phyloP scores from a whole-genome alignment of 2,113 vertebrate species.

The Ahaetulla prasina region DNA sequence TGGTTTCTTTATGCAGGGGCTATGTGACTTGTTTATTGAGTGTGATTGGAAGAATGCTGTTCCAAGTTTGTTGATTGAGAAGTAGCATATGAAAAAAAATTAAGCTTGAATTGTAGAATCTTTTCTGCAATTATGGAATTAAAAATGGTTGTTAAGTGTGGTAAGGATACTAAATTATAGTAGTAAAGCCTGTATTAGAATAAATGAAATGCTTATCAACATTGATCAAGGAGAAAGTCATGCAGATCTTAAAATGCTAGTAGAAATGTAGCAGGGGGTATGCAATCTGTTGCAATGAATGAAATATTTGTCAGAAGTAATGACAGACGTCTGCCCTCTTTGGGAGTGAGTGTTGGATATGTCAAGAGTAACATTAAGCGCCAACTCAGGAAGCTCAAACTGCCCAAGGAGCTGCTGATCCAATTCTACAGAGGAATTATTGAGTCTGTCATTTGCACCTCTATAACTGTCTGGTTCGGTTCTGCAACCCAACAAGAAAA shows the following conservation, averaged over 20 bases:
- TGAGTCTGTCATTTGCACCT: too few relatives aligned
- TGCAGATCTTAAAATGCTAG: not conserved
- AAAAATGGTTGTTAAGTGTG: not conserved
- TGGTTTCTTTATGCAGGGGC: not conserved
- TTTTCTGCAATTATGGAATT: not conserved
- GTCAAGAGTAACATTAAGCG: not conserved
- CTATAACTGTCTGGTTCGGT: too few relatives aligned
- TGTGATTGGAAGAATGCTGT: not conserved
- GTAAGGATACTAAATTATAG: not conserved
- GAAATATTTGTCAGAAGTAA: not conserved
- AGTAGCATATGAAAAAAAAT: not conserved
- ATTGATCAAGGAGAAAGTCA: not conserved
- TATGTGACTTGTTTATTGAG: not conserved
- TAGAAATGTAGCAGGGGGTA: not conserved
- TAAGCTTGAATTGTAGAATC: not conserved
- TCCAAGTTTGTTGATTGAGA: not conserved
- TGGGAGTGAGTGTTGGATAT: not conserved
- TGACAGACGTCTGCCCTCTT: not conserved
- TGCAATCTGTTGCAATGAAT: not conserved
- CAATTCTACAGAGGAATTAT: too few relatives aligned
- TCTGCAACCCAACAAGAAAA: too few relatives aligned
- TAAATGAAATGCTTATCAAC: not conserved
- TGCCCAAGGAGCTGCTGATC: too few relatives aligned
- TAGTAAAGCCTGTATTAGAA: not conserved
- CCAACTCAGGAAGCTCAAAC: too few relatives aligned